Evolutionary conservation across 2,113 vertebrate genomes (phyloP).

Genomic region (Coregonus clupeaformis): DNA sequence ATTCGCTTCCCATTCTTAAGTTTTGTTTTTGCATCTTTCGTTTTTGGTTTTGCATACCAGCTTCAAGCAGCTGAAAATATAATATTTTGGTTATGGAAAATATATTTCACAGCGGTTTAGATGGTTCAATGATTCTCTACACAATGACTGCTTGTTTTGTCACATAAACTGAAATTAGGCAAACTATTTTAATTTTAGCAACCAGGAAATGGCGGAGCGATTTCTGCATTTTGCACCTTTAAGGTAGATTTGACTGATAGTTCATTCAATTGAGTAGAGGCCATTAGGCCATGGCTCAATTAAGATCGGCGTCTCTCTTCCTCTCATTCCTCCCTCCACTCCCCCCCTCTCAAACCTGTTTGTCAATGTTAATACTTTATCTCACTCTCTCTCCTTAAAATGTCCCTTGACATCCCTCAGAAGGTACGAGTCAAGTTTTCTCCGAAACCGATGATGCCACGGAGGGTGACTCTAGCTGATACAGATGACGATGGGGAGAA

Average conservation of each 20-base stretch:
- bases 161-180: too few species aligned
- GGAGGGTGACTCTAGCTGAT: background rate
- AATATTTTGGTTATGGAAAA: too few species aligned
- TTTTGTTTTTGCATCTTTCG: too few species aligned
- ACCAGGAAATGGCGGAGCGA: too few species aligned
- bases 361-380: background rate
- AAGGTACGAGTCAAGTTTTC: background rate
- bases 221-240: too few species aligned
- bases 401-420: background rate
- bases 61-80: too few species aligned
- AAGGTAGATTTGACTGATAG: slow-evolving; percentile 45
- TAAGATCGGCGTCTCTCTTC: slow-evolving; percentile 30
- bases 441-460: background rate
- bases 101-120: too few species aligned
- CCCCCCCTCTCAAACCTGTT: background rate
- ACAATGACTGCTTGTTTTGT: too few species aligned
- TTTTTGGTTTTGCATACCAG: too few species aligned
- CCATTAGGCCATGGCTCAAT: slow-evolving; percentile 43
- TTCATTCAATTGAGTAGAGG: slow-evolving; percentile 26
- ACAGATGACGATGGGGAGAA: background rate
- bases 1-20: too few species aligned
- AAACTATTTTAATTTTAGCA: too few species aligned
- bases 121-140: too few species aligned
- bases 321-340: slow-evolving; percentile 1
- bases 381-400: background rate